Evolutionary conservation across 2,797 vertebrate genomes (phyloP).

Genomic region (Hemibagrus guttatus): DNA sequence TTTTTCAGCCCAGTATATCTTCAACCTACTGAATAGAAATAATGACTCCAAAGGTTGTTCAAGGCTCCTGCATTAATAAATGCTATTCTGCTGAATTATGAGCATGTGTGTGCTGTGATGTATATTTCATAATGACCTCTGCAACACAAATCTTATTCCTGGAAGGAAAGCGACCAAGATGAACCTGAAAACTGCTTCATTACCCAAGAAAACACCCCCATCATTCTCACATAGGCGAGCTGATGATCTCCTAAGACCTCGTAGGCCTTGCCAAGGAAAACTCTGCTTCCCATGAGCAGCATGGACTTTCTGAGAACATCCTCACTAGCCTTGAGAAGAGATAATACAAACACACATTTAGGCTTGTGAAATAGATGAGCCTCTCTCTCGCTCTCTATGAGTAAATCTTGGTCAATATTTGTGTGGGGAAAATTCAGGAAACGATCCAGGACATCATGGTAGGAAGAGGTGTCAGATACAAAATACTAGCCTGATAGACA

Average conservation of each 20-base stretch:
- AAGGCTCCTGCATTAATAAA: conserved; percentile 44
- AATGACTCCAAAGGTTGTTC: conserved; percentile 19
- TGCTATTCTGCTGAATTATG: conserved; percentile 43
- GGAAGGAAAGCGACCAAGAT: conserved; percentile 38
- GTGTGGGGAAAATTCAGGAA: conserved; percentile 1
- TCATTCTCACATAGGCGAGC: conserved; percentile 52
- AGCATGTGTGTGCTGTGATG: conserved; percentile 38
- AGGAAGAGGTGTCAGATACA: not conserved
- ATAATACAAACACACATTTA: conserved; percentile 49
- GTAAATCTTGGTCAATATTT: conserved; percentile 33
- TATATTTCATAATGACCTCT: conserved; percentile 52
- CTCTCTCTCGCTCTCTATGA: not conserved
- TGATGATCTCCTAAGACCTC: conserved; percentile 50
- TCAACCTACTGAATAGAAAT: not conserved
- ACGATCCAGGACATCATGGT: not conserved
- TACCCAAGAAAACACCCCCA: conserved; percentile 55
- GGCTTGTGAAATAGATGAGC: conserved; percentile 32
- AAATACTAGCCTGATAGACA: not conserved
- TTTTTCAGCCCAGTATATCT: not conserved
- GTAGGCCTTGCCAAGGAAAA: conserved; percentile 56
- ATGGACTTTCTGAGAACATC: conserved; percentile 53
- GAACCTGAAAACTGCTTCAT: conserved; percentile 47
- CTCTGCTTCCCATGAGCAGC: conserved; percentile 46
- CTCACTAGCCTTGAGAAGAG: conserved; percentile 41
- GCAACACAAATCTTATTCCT: conserved; percentile 48